Evolutionary conservation across 2,888 invertebrate species (phyloP), one percentile per base, ranked within the genome.

Genomic region (Drosophila emarginata): DNA sequence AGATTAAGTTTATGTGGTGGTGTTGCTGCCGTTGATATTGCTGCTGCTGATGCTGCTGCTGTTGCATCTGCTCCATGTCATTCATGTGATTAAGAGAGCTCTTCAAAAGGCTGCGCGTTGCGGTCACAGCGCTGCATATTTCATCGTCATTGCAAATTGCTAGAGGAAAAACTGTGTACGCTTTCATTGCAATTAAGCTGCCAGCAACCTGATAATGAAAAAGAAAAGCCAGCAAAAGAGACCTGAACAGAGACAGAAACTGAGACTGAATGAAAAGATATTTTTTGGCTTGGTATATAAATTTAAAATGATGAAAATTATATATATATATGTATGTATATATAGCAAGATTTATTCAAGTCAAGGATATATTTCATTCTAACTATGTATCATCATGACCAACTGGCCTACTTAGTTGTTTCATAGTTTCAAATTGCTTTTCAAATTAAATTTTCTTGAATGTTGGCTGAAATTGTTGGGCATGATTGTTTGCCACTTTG

Each of bases 101-200:
- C 58, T 26, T 45, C 58, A 58, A 39, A 39, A 26, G 40, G 26
- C 58, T 58, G 57, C 54, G 53, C 54, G 60, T 39, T 67, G 75
- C 59, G 68, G 78, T 78, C 77, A 78, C 76, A 77, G 68, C 65
- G 57, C 63, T 77, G 76, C 77, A 73, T 76, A 70, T 83, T 83
- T 79, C 78, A 78, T 71, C 65, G 76, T 69, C 70, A 70, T 65
- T 69, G 83, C 80, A 82, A 82, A 80, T 80, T 80, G 83, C 80
- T 67, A 59, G 52, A 77, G 86, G 83, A 82, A 82, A 74, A 82
- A 74, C 86, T 70, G 64, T 70, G 64, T 72, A 72, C 70, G 87
- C 80, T 81, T 86, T 86, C 80, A 83, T 86, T 86, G 83, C 80
- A 81, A 81, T 81, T 81, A 81, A 81, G 87, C 86, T 72, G 61